Evolutionary conservation across 2,113 vertebrate genomes (phyloP).

Genomic region (Lanius ludovicianus): DNA sequence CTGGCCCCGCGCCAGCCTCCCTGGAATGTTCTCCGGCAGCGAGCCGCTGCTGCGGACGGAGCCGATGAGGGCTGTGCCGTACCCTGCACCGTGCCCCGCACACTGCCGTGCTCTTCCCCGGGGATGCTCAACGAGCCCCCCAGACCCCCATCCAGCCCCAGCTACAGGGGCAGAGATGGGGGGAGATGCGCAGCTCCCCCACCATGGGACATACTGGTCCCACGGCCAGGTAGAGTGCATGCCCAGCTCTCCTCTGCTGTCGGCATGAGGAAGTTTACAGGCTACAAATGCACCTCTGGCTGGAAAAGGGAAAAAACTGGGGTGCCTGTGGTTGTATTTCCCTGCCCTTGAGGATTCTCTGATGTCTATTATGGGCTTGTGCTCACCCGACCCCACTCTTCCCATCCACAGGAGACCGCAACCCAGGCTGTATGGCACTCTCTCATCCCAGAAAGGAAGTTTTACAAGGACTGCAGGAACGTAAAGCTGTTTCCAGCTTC

Average conservation of each 20-base stretch:
- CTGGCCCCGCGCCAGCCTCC: constrained; percentile 59
- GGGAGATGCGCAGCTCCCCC: neutral
- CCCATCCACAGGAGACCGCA: neutral
- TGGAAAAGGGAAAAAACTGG: neutral
- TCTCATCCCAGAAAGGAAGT: neutral
- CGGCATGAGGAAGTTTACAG: neutral
- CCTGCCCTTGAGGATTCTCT: neutral
- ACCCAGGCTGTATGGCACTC: neutral
- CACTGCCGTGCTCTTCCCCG: fast-evolving
- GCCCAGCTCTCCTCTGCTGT: neutral
- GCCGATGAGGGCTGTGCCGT: neutral
- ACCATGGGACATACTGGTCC: neutral
- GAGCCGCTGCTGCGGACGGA: neutral
- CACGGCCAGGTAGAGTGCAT: neutral
- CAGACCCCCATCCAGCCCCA: neutral
- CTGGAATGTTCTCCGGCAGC: constrained; percentile 70
- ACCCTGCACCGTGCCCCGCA: neutral
- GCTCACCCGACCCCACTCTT: neutral
- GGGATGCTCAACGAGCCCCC: neutral
- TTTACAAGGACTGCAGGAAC: neutral
- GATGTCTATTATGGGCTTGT: neutral
- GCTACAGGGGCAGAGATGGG: neutral
- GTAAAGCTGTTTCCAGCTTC: neutral
- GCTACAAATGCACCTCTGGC: neutral
- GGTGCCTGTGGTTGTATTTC: neutral